These are phyloP conservation scores for Rhagophthalmus giganteus DNA, from an alignment of 2,888 invertebrate species.

Conservation along the genomic window DNA sequence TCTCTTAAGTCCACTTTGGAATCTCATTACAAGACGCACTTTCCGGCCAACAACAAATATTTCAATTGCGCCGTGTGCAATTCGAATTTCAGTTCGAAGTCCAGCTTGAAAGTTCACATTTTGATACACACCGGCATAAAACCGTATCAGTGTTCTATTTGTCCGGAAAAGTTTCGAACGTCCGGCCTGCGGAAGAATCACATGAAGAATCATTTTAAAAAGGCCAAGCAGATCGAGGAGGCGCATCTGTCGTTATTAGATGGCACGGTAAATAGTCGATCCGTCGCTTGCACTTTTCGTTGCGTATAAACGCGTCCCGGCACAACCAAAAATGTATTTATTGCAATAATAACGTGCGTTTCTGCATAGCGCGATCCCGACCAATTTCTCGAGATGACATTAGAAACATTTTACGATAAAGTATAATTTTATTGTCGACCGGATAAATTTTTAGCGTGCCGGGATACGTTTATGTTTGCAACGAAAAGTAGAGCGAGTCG, in stretches of 20 bases:
- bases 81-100: slow-evolving; percentile 65
- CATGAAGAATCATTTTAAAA: slow-evolving; percentile 58
- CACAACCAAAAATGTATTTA: too few species aligned
- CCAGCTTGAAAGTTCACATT: slow-evolving; percentile 69
- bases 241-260: background rate
- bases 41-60: slow-evolving; percentile 57
- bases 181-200: slow-evolving; percentile 69
- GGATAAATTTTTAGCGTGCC: background rate
- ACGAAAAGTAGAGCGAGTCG: background rate
- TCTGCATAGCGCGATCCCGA: too few species aligned
- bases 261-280: slow-evolving; percentile 1
- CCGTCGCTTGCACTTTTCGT: too few species aligned
- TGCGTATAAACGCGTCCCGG: too few species aligned
- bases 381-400: too few species aligned
- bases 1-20: slow-evolving; percentile 68
- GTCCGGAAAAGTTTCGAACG: slow-evolving; percentile 66
- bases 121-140: slow-evolving; percentile 65
- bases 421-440: too few species aligned
- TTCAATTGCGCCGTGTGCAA: slow-evolving; percentile 67
- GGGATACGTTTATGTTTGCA: background rate
- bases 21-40: slow-evolving; percentile 64
- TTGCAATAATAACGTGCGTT: too few species aligned
- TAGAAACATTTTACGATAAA: too few species aligned
- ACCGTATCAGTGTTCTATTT: slow-evolving; percentile 64
- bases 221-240: slow-evolving; percentile 23